Conservation (phyloP, 2,113 vertebrate genomes). For the Colistium nudipinnis region DNA sequence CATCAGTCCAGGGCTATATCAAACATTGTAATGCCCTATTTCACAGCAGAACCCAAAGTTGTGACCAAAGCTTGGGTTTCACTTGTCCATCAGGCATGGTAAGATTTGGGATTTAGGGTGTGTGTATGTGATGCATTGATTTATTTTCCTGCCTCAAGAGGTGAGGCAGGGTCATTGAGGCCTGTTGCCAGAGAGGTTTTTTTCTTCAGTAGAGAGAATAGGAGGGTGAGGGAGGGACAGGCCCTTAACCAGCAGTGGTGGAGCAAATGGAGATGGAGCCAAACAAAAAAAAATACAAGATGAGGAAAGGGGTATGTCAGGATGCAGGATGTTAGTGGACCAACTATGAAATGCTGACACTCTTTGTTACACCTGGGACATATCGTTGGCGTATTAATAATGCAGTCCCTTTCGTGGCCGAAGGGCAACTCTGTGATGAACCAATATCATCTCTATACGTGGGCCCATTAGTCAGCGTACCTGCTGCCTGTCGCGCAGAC, state of each 20-base stretch:
- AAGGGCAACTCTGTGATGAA: too few species aligned
- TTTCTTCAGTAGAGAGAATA: neutral
- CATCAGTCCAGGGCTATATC: slow-evolving; percentile 32
- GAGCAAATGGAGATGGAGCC: neutral
- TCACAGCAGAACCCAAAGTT: slow-evolving; percentile 44
- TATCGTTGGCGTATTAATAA: neutral
- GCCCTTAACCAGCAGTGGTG: neutral
- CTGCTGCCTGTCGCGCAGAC: neutral
- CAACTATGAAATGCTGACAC: too few species aligned
- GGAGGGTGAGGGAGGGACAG: neutral
- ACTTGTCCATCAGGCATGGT: slow-evolving; percentile 41
- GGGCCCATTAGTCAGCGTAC: neutral
- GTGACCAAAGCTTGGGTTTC: slow-evolving; percentile 49
- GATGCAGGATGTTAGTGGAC: too few species aligned
- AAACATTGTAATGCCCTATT: slow-evolving; percentile 30
- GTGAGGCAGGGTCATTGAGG: slow-evolving; percentile 5
- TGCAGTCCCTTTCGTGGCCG: too few species aligned
- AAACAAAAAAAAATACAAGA: neutral
- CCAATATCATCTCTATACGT: neutral
- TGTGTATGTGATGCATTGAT: neutral
- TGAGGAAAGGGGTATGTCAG: too few species aligned
- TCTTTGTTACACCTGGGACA: too few species aligned
- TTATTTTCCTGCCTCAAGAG: too few species aligned
- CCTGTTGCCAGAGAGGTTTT: slow-evolving; percentile 10
- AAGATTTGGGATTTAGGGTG: slow-evolving; percentile 22